Conservation (phyloP, 2,797 vertebrate genomes). For the Lagocephalus sceleratus region DNA sequence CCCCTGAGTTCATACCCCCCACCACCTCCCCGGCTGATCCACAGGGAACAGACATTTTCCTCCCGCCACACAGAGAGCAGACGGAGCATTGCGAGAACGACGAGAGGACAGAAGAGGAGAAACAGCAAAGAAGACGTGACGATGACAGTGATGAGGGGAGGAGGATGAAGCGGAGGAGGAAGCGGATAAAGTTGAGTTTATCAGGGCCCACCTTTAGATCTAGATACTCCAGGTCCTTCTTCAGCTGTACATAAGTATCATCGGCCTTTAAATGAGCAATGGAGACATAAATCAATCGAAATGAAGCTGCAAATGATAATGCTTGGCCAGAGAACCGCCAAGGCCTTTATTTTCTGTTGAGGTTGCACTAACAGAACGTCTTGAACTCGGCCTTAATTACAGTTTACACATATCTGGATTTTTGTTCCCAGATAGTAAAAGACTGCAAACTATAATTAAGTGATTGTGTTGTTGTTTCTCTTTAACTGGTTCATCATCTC, state of each 20-base stretch:
- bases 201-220: constrained; percentile 91
- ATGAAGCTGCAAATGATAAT: constrained; percentile 62
- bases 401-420: constrained; percentile 43
- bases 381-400: constrained; percentile 52
- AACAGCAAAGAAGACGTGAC: constrained; percentile 41
- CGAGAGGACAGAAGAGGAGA: constrained; percentile 40
- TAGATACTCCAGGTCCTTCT: constrained; percentile 99
- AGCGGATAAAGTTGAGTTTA: constrained; percentile 55
- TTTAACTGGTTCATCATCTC: constrained; percentile 29
- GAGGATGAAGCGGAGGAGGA: constrained; percentile 41
- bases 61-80: constrained; percentile 28
- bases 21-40: constrained; percentile 15
- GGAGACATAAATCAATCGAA: constrained; percentile 76
- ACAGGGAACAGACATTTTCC: constrained; percentile 26
- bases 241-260: constrained; percentile 97
- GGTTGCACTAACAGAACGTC: constrained; percentile 42
- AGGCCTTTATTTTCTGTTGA: constrained; percentile 41
- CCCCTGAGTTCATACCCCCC: constrained; percentile 1
- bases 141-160: constrained; percentile 46
- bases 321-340: constrained; percentile 50
- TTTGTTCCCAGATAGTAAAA: constrained; percentile 29
- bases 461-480: constrained; percentile 32
- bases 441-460: constrained; percentile 40
- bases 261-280: constrained; percentile 86
- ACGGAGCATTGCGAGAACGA: constrained; percentile 45